These are phyloP conservation scores for Salticus scenicus DNA, from an alignment of 2,888 invertebrate species.

Conservation along the genomic window DNA sequence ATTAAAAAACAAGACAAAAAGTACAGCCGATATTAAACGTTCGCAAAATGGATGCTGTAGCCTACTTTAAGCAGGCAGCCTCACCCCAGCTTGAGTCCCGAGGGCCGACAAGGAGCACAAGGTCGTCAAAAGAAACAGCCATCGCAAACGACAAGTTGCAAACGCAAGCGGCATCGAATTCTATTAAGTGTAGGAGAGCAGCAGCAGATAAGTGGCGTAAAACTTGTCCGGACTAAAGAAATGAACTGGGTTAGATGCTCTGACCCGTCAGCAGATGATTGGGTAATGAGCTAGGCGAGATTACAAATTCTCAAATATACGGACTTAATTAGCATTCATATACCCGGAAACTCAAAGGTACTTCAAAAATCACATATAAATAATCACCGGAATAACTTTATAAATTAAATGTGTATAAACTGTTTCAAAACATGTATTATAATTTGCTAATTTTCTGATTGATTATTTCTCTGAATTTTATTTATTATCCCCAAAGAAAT, in stretches of 20 bases:
- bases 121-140: neutral
- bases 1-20: neutral
- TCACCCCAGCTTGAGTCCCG: neutral
- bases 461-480: too few species aligned
- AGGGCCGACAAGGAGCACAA: neutral
- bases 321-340: too few species aligned
- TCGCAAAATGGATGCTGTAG: neutral
- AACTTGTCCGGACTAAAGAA: neutral
- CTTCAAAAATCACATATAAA: too few species aligned
- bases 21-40: neutral
- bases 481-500: too few species aligned
- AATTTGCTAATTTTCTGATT: too few species aligned
- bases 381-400: too few species aligned
- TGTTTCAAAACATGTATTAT: too few species aligned
- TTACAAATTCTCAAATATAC: too few species aligned
- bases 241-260: conserved; percentile 6
- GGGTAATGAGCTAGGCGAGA: too few species aligned
- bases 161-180: neutral
- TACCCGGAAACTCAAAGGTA: too few species aligned
- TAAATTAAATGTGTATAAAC: too few species aligned
- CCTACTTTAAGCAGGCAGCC: neutral
- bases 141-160: neutral
- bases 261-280: neutral
- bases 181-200: neutral
- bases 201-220: too few species aligned